Conservation (phyloP, 2,888 invertebrate genomes). For the Ypsolopha scabrella region DNA sequence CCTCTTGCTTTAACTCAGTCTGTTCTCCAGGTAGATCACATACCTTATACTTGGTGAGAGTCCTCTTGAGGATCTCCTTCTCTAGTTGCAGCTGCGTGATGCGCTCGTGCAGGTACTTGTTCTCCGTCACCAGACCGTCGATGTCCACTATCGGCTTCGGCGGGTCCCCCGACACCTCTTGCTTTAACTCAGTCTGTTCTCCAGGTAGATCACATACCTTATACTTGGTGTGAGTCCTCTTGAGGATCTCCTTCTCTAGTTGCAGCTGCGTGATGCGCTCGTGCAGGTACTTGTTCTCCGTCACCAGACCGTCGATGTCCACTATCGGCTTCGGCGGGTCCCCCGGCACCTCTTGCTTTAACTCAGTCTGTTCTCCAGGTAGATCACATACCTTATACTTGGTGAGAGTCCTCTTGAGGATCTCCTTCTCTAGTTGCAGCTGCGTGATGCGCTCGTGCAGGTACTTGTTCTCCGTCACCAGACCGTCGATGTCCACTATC, state of each 20-base stretch:
- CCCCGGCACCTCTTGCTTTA: too few relatives aligned
- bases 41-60: slow-evolving; percentile 82
- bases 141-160: slow-evolving; percentile 76
- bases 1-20: too few relatives aligned
- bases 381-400: slow-evolving; percentile 79
- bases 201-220: slow-evolving; percentile 75
- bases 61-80: slow-evolving; percentile 79
- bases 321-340: slow-evolving; percentile 64
- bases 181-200: too few relatives aligned
- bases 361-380: too few relatives aligned
- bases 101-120: slow-evolving; percentile 86
- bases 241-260: slow-evolving; percentile 82
- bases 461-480: slow-evolving; percentile 86
- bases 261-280: slow-evolving; percentile 83
- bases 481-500: slow-evolving; percentile 82
- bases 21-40: too few relatives aligned
- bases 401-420: slow-evolving; percentile 77
- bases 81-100: slow-evolving; percentile 84
- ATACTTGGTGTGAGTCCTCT: slow-evolving; percentile 79
- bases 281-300: slow-evolving; percentile 88
- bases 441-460: slow-evolving; percentile 85
- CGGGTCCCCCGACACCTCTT: too few relatives aligned
- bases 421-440: slow-evolving; percentile 82
- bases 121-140: slow-evolving; percentile 84
- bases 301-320: slow-evolving; percentile 83